Evolutionary conservation across 2,797 vertebrate genomes (phyloP).

Genomic region (Enteromius paludinosus): DNA sequence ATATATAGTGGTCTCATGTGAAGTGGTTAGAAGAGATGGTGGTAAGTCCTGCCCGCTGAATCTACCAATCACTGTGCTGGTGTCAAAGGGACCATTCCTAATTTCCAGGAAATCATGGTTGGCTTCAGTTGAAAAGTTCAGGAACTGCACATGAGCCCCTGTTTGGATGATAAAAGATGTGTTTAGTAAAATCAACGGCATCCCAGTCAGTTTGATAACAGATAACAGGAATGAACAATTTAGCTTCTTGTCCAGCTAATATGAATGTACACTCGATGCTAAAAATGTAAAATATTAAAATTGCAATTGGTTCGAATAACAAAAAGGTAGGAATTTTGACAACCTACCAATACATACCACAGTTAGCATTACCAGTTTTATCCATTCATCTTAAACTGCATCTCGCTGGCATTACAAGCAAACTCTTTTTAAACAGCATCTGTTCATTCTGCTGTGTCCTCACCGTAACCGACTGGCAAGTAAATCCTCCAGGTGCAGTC

Average conservation of each 20-base stretch:
- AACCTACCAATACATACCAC: neutral
- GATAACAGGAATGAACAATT: neutral
- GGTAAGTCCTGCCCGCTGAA: constrained; percentile 90
- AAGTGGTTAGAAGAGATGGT: constrained; percentile 90
- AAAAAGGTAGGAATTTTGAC: neutral
- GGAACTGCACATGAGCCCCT: constrained; percentile 96
- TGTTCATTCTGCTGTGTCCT: constrained; percentile 67
- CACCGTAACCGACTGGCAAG: constrained; percentile 94
- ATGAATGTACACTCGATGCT: neutral
- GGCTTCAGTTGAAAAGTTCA: constrained; percentile 97
- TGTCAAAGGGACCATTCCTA: constrained; percentile 93
- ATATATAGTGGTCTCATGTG: constrained; percentile 92
- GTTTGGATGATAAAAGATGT: constrained; percentile 25
- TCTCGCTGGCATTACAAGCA: neutral
- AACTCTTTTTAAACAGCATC: constrained; percentile 7
- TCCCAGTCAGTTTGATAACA: neutral
- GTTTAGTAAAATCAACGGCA: neutral
- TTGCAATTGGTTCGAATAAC: neutral
- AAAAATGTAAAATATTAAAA: neutral
- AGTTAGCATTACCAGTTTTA: neutral
- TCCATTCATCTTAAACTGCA: neutral
- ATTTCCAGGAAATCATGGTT: constrained; percentile 98
- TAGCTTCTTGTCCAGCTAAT: neutral
- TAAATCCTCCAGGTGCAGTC: constrained; percentile 97
- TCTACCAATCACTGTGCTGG: constrained; percentile 90